Conservation (phyloP, 2,888 invertebrate genomes). For the Lasioglossum figueresi region DNA sequence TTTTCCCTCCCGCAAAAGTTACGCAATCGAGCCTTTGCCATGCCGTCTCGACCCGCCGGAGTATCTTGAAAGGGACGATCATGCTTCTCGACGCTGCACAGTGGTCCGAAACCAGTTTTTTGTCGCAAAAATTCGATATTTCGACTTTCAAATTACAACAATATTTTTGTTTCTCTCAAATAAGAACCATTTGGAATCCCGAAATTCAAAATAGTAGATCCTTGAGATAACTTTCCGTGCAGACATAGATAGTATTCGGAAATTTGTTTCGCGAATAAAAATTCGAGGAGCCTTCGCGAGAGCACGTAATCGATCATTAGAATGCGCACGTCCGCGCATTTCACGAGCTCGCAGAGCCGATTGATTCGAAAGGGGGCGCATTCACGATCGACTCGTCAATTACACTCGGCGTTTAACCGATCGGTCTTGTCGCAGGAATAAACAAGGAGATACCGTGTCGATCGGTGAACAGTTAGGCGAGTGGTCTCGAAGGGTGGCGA, state of each 20-base stretch:
- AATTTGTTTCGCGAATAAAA: no score
- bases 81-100: no score
- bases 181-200: no score
- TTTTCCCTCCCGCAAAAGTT: background rate
- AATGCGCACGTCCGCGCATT: background rate
- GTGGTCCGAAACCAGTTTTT: no score
- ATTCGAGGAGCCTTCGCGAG: no score
- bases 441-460: slow-evolving; percentile 21
- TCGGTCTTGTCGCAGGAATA: slow-evolving; percentile 8
- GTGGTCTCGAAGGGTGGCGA: slow-evolving; percentile 20
- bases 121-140: no score
- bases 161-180: no score
- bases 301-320: background rate
- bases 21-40: background rate
- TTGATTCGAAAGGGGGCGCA: background rate
- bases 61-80: no score
- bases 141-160: no score
- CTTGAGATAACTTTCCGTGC: no score
- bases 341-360: background rate
- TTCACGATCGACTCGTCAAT: slow-evolving; percentile 1
- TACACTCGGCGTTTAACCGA: background rate
- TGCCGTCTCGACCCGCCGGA: background rate
- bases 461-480: slow-evolving; percentile 48
- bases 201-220: no score
- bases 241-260: no score